Percentiles rank a stretch among this genome's conserved stretches.
Conservation (phyloP, 2,797 vertebrate genomes). For the Chelon labrosus region DNA sequence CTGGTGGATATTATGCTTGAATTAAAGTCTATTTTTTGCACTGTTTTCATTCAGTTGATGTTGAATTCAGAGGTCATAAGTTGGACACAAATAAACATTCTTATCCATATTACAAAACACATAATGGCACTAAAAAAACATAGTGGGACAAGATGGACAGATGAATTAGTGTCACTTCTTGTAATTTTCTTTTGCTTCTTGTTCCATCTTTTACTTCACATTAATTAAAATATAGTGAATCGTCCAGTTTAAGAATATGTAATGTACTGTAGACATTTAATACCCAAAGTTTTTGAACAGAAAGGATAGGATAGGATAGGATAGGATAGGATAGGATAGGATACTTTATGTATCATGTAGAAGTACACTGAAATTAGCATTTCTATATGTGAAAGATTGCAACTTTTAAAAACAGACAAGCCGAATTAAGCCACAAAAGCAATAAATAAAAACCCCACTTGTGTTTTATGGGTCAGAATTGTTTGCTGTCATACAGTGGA, state of each 20-base stretch:
- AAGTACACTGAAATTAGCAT: no score
- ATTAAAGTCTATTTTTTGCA: neutral
- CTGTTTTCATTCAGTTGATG: neutral
- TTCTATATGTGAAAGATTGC: no score
- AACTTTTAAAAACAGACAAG: no score
- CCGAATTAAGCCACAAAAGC: no score
- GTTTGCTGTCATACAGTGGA: neutral
- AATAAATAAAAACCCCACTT: neutral
- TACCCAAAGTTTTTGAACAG: no score
- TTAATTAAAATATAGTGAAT: no score
- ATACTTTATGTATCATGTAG: no score
- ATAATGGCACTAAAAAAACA: neutral
- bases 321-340: no score
- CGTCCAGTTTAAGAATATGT: no score
- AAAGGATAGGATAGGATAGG: no score
- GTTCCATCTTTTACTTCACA: neutral
- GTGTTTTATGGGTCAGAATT: neutral
- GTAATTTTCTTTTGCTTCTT: neutral
- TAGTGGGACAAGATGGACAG: neutral
- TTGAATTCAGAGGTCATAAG: conserved; percentile 12
- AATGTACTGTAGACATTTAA: no score
- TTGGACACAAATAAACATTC: neutral
- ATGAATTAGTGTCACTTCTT: neutral
- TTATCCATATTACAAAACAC: neutral
- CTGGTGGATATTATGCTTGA: conserved; percentile 1